A percentile compares a stretch with the other conserved stretches of the same genome.
These are phyloP conservation scores for Callorhinus ursinus DNA, from an alignment of 2,113 vertebrate genomes.

Conservation along the genomic window DNA sequence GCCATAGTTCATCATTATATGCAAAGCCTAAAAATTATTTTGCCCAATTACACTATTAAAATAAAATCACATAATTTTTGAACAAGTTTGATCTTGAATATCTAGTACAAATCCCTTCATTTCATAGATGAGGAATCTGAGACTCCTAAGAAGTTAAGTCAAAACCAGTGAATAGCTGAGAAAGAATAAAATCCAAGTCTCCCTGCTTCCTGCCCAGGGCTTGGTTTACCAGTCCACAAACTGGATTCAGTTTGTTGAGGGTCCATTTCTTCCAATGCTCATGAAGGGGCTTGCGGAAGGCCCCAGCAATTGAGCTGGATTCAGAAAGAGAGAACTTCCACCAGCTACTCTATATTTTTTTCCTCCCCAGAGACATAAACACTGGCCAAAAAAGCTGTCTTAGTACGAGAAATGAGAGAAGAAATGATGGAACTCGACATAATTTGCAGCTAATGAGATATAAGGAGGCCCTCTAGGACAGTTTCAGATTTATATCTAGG, in stretches of 20 bases:
- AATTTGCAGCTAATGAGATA: neutral
- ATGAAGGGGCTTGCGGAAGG: neutral
- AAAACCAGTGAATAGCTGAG: neutral
- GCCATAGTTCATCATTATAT: neutral
- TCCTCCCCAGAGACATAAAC: neutral
- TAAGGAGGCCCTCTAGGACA: neutral
- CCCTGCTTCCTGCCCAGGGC: neutral
- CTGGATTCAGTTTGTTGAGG: neutral
- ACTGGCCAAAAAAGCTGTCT: neutral
- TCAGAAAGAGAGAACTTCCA: neutral
- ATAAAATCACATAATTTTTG: conserved; percentile 21
- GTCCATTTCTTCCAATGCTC: neutral
- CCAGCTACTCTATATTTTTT: neutral
- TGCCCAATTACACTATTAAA: neutral
- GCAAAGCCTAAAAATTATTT: neutral
- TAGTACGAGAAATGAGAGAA: neutral
- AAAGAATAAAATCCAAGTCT: neutral
- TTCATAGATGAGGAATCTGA: neutral
- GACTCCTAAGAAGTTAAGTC: neutral
- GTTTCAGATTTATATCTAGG: neutral
- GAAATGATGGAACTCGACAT: neutral
- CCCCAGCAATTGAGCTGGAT: neutral
- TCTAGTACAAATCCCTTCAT: neutral
- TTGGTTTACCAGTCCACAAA: neutral
- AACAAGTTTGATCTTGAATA: neutral